Percentiles rank a stretch among this genome's conserved stretches.
Conservation (phyloP, 2,888 invertebrate species). For the Seira musarum region DNA sequence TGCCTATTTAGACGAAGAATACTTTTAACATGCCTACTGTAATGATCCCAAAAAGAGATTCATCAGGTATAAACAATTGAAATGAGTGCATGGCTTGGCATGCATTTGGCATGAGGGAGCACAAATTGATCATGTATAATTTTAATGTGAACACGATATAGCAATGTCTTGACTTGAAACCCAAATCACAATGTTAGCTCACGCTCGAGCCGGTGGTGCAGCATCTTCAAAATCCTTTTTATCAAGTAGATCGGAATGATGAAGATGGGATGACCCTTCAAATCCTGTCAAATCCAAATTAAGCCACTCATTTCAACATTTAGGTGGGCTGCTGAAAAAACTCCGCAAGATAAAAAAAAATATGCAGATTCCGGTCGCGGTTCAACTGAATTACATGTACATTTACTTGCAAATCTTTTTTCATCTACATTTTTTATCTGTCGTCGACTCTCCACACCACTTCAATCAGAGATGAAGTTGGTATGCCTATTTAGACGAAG, state of each 20-base stretch:
- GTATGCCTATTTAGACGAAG: neutral
- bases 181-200: too few species aligned
- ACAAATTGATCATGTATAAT: slow-evolving; percentile 11
- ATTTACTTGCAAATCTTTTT: slow-evolving; percentile 22
- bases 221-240: neutral
- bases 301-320: slow-evolving; percentile 52
- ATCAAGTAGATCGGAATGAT: slow-evolving; percentile 15
- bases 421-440: slow-evolving; percentile 5
- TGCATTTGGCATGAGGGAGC: slow-evolving; percentile 8
- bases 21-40: slow-evolving; percentile 2
- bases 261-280: slow-evolving; percentile 47
- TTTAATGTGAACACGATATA: neutral
- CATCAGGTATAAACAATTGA: neutral
- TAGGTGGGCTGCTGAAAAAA: slow-evolving; percentile 35
- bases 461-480: slow-evolving; percentile 10
- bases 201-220: neutral
- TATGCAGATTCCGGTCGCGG: slow-evolving; percentile 1
- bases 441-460: slow-evolving; percentile 13
- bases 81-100: too few species aligned
- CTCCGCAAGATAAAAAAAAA: neutral
- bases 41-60: neutral
- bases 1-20: neutral
- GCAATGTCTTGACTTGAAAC: neutral
- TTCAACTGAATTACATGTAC: slow-evolving; percentile 32
- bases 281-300: slow-evolving; percentile 57